Conservation (phyloP, 2,888 invertebrate genomes). For the Thera obeliscata region DNA sequence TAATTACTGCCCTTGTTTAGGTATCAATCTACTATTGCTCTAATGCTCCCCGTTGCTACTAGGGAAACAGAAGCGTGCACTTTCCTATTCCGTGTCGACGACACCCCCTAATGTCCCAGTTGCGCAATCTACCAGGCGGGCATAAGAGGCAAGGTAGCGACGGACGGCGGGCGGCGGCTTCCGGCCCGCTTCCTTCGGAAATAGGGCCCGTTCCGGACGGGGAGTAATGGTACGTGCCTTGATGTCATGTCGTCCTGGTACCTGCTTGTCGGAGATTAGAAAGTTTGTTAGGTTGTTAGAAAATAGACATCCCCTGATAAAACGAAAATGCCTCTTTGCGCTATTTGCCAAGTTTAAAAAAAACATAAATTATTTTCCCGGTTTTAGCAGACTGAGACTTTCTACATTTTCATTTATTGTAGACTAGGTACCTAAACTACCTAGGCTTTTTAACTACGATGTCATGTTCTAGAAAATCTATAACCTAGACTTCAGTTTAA, state of each 20-base stretch:
- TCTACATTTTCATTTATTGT: too few species aligned
- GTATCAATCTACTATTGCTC: not conserved
- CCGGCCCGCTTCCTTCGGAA: constrained; percentile 80
- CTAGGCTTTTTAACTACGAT: too few species aligned
- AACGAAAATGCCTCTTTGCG: too few species aligned
- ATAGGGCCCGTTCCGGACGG: constrained; percentile 80
- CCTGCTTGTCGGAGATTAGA: constrained; percentile 58
- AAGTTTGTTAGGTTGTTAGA: constrained; percentile 2
- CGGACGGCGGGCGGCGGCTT: constrained; percentile 72
- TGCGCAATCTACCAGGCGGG: constrained; percentile 58
- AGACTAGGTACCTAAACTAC: too few species aligned
- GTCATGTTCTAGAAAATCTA: too few species aligned
- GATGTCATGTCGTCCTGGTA: constrained; percentile 68
- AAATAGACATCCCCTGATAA: not conserved
- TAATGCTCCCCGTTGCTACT: not conserved
- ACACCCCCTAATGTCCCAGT: constrained; percentile 30
- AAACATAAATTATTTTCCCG: too few species aligned
- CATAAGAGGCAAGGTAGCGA: constrained; percentile 62
- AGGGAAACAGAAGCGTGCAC: constrained; percentile 2
- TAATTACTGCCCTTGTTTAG: too few species aligned
- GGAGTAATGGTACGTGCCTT: constrained; percentile 69
- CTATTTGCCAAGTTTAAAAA: too few species aligned
- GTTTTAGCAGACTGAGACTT: too few species aligned
- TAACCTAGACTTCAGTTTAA: too few species aligned
- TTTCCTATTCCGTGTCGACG: constrained; percentile 3